These are phyloP conservation scores for Drosophila quadrilineata DNA, from an alignment of 1,140 invertebrate species.

Conservation along the genomic window DNA sequence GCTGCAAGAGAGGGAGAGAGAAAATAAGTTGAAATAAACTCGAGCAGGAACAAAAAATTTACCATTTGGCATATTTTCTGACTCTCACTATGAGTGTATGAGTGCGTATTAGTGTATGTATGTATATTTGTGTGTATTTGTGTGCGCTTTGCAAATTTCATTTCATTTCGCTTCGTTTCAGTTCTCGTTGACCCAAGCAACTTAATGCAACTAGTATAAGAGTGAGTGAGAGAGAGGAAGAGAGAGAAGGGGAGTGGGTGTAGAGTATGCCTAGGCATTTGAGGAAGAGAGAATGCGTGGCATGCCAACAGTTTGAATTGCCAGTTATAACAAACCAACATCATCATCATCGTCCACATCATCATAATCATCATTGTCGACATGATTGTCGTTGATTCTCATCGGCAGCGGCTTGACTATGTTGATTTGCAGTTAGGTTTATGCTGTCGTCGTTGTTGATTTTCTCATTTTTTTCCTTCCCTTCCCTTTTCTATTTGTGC, in stretches of 20 bases:
- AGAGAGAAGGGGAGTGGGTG: not conserved
- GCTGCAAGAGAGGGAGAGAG: not conserved
- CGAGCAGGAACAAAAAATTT: constrained; percentile 26
- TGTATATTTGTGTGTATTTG: too few species aligned
- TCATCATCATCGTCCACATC: constrained; percentile 29
- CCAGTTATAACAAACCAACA: constrained; percentile 48
- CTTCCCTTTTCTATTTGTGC: not conserved
- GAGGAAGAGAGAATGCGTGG: not conserved
- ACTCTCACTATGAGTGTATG: too few species aligned
- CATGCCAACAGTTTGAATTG: constrained; percentile 27
- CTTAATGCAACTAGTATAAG: constrained; percentile 42
- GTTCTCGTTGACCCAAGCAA: constrained; percentile 18
- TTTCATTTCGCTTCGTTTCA: constrained; percentile 35
- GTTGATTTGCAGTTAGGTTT: constrained; percentile 43
- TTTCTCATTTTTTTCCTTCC: constrained; percentile 2
- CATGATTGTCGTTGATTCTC: too few species aligned
- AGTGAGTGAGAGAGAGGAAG: not conserved
- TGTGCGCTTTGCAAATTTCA: constrained; percentile 51
- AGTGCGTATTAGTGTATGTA: too few species aligned
- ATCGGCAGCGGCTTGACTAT: constrained; percentile 16
- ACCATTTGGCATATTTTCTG: constrained; percentile 47
- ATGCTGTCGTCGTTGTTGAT: constrained; percentile 19
- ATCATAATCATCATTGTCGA: too few species aligned
- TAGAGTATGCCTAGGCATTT: too few species aligned
- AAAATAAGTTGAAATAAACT: not conserved